These are phyloP conservation scores for Henricia sp. DNA, from an alignment of 53 echinoderm and acorn worm species.

Conservation along the genomic window DNA sequence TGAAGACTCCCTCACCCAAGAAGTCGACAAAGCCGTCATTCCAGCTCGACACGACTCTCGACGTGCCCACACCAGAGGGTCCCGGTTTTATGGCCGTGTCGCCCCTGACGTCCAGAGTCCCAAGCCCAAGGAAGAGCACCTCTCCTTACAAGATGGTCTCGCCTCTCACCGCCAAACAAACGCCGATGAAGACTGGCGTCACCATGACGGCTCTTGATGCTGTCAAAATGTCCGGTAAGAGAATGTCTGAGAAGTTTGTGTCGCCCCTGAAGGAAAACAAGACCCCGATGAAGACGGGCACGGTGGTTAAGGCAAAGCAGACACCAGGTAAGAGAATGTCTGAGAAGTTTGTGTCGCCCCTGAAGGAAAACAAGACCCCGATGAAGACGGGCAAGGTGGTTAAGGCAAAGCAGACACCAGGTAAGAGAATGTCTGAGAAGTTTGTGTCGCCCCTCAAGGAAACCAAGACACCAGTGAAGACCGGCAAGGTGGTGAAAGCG, in stretches of 20 bases:
- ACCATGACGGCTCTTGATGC: conserved; percentile 17
- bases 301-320: conserved; percentile 26
- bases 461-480: conserved; percentile 63
- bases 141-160: conserved; percentile 85
- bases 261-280: conserved; percentile 48
- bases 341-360: conserved; percentile 56
- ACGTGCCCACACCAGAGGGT: conserved; percentile 86
- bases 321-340: conserved; percentile 1
- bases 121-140: conserved; percentile 81
- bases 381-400: conserved; percentile 22
- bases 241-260: conserved; percentile 33
- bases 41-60: conserved; percentile 61
- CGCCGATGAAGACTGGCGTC: conserved; percentile 54
- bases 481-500: conserved; percentile 17
- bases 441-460: conserved; percentile 70
- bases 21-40: conserved; percentile 17
- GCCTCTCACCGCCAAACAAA: conserved; percentile 40
- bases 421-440: conserved; percentile 37
- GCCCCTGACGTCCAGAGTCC: conserved; percentile 64
- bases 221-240: conserved; percentile 31
- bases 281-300: conserved; percentile 53
- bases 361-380: conserved; percentile 50
- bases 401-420: conserved; percentile 26
- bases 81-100: conserved; percentile 94
- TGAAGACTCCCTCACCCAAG: conserved; percentile 83